phyloP scores from a whole-genome alignment of 2,113 vertebrate species.

The Junco hyemalis region DNA sequence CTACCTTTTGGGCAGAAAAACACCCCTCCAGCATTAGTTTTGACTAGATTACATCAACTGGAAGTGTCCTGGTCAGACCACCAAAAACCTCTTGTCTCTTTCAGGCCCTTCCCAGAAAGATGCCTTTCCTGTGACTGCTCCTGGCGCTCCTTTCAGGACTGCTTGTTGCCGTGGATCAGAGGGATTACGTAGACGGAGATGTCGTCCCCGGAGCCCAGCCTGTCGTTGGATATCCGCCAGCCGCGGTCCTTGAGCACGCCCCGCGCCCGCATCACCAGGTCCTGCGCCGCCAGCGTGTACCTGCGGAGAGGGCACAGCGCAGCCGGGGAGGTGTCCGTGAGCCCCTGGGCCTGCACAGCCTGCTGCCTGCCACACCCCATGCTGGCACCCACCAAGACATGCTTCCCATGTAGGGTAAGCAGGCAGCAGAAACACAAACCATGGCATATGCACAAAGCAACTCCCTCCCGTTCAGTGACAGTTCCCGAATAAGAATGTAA shows the following conservation, averaged over 20 bases:
- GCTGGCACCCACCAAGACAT: not conserved
- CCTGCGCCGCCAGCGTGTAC: conserved; percentile 95
- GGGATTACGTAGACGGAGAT: conserved; percentile 97
- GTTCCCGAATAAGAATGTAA: not conserved
- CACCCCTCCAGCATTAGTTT: conserved; percentile 46
- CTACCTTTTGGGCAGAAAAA: conserved; percentile 37
- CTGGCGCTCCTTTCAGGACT: conserved; percentile 70
- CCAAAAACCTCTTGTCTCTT: not conserved
- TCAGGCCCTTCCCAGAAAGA: conserved; percentile 39
- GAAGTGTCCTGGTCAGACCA: conserved; percentile 22
- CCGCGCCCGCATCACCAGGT: conserved; percentile 93
- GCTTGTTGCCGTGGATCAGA: conserved; percentile 86
- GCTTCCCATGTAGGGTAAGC: not conserved
- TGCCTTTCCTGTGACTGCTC: not conserved
- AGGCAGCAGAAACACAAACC: not conserved
- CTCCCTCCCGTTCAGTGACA: not conserved
- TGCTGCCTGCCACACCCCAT: not conserved
- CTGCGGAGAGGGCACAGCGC: conserved; percentile 67
- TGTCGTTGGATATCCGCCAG: conserved; percentile 94
- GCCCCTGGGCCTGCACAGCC: not conserved
- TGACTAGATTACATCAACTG: conserved; percentile 23
- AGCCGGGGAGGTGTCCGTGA: not conserved
- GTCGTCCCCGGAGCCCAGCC: conserved; percentile 94
- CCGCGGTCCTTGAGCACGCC: conserved; percentile 93
- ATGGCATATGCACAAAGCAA: not conserved